Evolutionary conservation across 2,888 invertebrate species (phyloP).

Genomic region (Notocelia uddmanniana): DNA sequence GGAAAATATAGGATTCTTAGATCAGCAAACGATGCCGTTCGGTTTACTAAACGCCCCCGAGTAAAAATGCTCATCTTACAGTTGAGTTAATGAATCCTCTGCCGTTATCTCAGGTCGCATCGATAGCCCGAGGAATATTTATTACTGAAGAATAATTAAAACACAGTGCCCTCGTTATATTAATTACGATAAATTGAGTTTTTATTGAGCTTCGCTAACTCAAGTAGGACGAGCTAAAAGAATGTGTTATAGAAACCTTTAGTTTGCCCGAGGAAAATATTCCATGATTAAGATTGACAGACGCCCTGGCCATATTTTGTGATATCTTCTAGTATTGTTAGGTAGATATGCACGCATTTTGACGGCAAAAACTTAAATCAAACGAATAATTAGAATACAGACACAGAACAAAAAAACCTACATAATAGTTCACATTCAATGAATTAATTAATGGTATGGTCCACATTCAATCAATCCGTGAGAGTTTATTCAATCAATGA

Average conservation of each 20-base stretch:
- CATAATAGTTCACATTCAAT: no score
- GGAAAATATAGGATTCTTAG: background rate
- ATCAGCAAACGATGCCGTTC: background rate
- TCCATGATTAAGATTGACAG: background rate
- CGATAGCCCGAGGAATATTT: constrained; percentile 59
- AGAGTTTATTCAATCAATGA: background rate
- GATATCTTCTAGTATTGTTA: background rate
- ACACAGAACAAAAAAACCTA: no score
- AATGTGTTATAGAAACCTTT: constrained; percentile 22
- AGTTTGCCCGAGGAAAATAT: background rate
- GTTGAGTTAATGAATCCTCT: constrained; percentile 35
- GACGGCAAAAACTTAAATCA: no score
- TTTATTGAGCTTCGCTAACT: constrained; percentile 29
- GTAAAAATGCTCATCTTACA: constrained; percentile 12
- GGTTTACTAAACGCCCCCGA: background rate
- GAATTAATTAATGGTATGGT: background rate
- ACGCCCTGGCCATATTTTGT: no score
- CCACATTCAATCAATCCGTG: background rate
- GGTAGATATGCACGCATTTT: no score
- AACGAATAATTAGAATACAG: no score
- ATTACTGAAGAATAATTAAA: constrained; percentile 57
- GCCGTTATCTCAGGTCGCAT: constrained; percentile 50
- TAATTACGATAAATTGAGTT: constrained; percentile 44
- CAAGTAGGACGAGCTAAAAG: constrained; percentile 6
- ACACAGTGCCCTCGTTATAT: constrained; percentile 52